phyloP scores from a whole-genome alignment of 2,113 vertebrate species.

The Rhodinocichla rosea region DNA sequence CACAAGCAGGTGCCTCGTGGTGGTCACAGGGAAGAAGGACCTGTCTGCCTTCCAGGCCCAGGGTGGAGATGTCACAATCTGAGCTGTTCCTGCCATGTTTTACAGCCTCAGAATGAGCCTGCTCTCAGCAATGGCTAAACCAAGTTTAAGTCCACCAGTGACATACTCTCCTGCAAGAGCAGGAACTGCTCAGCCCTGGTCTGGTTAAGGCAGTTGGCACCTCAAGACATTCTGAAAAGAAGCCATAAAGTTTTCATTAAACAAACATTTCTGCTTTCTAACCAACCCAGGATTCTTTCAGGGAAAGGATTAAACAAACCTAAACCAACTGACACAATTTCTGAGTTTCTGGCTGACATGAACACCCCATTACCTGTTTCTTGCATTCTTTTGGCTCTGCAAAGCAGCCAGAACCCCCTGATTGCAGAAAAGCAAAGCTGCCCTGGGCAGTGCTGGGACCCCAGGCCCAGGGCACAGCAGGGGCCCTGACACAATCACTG shows the following conservation, averaged over 20 bases:
- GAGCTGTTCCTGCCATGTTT: background rate
- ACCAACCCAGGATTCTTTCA: background rate
- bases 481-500: background rate
- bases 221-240: background rate
- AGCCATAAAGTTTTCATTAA: background rate
- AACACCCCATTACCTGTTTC: background rate
- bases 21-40: too few species aligned
- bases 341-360: background rate
- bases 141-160: background rate
- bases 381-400: background rate
- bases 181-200: accelerated
- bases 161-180: background rate
- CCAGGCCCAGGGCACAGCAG: background rate
- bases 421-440: background rate
- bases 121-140: background rate
- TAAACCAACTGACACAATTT: background rate
- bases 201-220: background rate
- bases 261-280: background rate
- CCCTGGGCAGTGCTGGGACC: background rate
- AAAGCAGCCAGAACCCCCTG: background rate
- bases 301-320: background rate
- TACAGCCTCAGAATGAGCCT: background rate
- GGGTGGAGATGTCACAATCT: background rate
- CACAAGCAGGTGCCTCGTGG: background rate
- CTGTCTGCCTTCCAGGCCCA: background rate